Percentiles rank a stretch among this genome's conserved stretches.
These are phyloP conservation scores for Bubo blakistoni DNA, from an alignment of 2,113 vertebrate species.

Conservation along the genomic window DNA sequence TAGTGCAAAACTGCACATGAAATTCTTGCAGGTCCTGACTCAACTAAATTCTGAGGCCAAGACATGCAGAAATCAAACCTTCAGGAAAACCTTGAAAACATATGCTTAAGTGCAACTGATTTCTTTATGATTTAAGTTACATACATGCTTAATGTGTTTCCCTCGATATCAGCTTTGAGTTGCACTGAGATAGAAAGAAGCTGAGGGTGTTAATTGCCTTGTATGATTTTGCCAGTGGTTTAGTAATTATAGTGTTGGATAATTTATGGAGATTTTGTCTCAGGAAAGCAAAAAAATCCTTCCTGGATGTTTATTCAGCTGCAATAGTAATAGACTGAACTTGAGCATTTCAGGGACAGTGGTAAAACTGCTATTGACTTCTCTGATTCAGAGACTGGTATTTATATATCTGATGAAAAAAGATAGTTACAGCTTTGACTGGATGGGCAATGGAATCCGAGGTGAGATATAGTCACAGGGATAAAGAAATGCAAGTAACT, in stretches of 20 bases:
- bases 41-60: not conserved
- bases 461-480: accelerated
- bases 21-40: not conserved
- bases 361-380: not conserved
- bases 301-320: not conserved
- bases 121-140: not conserved
- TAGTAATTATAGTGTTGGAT: not conserved
- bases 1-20: not conserved
- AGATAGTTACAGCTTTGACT: not conserved
- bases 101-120: not conserved
- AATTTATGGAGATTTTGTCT: not conserved
- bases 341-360: not conserved
- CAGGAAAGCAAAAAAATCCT: not conserved
- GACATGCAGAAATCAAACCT: not conserved
- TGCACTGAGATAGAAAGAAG: not conserved
- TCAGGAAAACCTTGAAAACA: not conserved
- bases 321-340: not conserved
- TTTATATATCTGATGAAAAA: not conserved
- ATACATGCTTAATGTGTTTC: not conserved
- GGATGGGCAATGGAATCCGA: not conserved
- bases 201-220: not conserved
- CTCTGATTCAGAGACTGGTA: not conserved
- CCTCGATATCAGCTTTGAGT: not conserved
- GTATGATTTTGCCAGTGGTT: not conserved
- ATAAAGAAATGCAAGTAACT: not conserved